A percentile compares a stretch with the other conserved stretches of the same genome.
Evolutionary conservation across 2,888 invertebrate genomes (phyloP).

Genomic region (Drosophila antonietae): DNA sequence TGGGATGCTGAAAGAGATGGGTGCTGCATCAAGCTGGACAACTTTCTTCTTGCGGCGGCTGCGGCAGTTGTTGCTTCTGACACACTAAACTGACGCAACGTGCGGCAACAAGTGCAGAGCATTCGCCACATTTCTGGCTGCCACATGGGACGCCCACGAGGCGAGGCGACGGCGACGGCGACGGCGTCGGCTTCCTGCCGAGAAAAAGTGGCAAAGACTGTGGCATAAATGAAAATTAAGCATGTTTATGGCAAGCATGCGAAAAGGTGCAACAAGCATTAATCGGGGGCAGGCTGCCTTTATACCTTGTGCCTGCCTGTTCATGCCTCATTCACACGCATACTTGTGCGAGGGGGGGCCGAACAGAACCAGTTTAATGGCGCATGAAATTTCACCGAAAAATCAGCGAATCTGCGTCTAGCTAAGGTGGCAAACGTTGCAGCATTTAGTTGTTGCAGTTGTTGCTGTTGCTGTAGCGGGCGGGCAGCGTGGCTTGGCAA

Average conservation of each 20-base stretch:
- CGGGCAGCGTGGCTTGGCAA: slow-evolving; percentile 54
- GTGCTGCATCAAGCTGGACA: slow-evolving; percentile 47
- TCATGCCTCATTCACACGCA: slow-evolving; percentile 64
- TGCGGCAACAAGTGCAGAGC: slow-evolving; percentile 74
- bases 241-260: slow-evolving; percentile 61
- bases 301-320: slow-evolving; percentile 5
- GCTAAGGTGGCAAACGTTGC: slow-evolving; percentile 53
- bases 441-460: slow-evolving; percentile 9
- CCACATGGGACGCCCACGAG: slow-evolving; percentile 68
- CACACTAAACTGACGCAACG: slow-evolving; percentile 81
- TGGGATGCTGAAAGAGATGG: slow-evolving; percentile 1
- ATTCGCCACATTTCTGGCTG: slow-evolving; percentile 31
- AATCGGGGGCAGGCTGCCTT: slow-evolving; percentile 12
- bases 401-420: slow-evolving; percentile 75
- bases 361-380: slow-evolving; percentile 81
- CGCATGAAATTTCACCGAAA: slow-evolving; percentile 78
- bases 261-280: slow-evolving; percentile 21
- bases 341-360: slow-evolving; percentile 8
- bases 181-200: slow-evolving; percentile 64
- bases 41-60: slow-evolving; percentile 67
- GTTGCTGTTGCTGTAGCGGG: slow-evolving; percentile 9
- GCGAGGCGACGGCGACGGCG: slow-evolving; percentile 41
- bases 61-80: slow-evolving; percentile 65
- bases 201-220: slow-evolving; percentile 52
- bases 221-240: slow-evolving; percentile 76